Base-by-base conservation (phyloP, 1,140 invertebrate species). In the Polypedilum vanderplanki region DNA sequence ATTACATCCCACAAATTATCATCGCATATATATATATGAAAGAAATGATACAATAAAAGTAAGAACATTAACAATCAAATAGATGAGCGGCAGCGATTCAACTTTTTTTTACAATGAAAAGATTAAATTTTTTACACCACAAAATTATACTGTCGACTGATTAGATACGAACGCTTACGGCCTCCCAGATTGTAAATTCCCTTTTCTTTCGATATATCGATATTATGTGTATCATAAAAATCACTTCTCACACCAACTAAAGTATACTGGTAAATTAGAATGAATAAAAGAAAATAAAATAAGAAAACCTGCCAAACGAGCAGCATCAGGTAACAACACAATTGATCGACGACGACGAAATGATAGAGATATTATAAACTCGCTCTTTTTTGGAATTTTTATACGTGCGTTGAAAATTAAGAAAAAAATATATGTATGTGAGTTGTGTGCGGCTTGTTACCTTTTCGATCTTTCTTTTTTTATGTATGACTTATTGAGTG, bases 251-350 rank as follows among this genome's bases (percentile, higher is more conserved):
- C 46, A 57, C 46, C 12, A 46, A 46, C 41, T 9, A 46, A 33
- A 33, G n/a, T 41, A 41, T 41, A 10, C 40, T 46, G 41, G 41
- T 46, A 46, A 8, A 46, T 10, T 46, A 46, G 15, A 46, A 46
- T 46, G 15, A 10, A 46, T 46, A 46, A 46, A 46, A 10, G 41
- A 46, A 15, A 46, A 46, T 46, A 15, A 7, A 46, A 15, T 10
- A 46, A 57, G 46, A 15, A 57, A 57, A 57, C 46, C 46, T 57
- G 46, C 65, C 65, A 70, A 70, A 70, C 65, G 18, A 70, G 65
- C 65, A 70, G 65, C 46, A 57, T 70, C 65, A 70, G 65, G 65
- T 70, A 70, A 70, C 65, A 70, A 70, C 65, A 70, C 65, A 70
- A 70, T 70, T 22, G 65, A 20, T 70, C 65, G 5, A 33, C 24